Evolutionary conservation across 1,140 invertebrate species (phyloP).

Genomic region (Penaeus chinensis): DNA sequence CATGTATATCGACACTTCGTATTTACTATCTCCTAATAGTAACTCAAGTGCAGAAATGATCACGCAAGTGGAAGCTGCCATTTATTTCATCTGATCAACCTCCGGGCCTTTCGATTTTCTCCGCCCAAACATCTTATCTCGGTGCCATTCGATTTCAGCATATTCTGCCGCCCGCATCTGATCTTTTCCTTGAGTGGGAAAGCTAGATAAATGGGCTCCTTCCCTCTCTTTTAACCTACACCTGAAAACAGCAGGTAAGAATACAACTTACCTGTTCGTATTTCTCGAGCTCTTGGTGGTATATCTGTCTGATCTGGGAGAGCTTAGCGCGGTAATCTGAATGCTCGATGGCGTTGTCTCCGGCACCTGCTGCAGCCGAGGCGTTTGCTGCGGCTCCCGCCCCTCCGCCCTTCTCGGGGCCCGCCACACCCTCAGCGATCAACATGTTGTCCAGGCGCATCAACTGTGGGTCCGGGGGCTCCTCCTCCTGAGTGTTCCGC

Average conservation of each 20-base stretch:
- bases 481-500: conserved; percentile 94
- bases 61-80: too few relatives aligned
- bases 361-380: conserved; percentile 84
- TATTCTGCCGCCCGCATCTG: too few relatives aligned
- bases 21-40: too few relatives aligned
- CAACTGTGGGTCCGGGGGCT: conserved; percentile 97
- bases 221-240: too few relatives aligned
- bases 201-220: too few relatives aligned
- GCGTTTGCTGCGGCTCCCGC: conserved; percentile 90
- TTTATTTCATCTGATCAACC: too few relatives aligned
- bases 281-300: conserved; percentile 99
- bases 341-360: conserved; percentile 89
- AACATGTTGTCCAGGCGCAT: conserved; percentile 99
- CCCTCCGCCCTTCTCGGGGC: conserved; percentile 95
- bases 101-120: too few relatives aligned
- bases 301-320: conserved; percentile 98
- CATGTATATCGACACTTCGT: too few relatives aligned
- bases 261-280: conserved; percentile 83
- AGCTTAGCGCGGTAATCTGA: conserved; percentile 99
- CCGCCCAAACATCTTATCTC: too few relatives aligned
- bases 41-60: too few relatives aligned
- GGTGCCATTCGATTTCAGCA: too few relatives aligned
- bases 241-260: background rate
- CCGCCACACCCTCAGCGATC: conserved; percentile 98
- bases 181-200: too few relatives aligned